A percentile compares a stretch with the other conserved stretches of the same genome.
Evolutionary conservation across 2,113 vertebrate species (phyloP).

Genomic region (Sinocyclocheilus anophthalmus): DNA sequence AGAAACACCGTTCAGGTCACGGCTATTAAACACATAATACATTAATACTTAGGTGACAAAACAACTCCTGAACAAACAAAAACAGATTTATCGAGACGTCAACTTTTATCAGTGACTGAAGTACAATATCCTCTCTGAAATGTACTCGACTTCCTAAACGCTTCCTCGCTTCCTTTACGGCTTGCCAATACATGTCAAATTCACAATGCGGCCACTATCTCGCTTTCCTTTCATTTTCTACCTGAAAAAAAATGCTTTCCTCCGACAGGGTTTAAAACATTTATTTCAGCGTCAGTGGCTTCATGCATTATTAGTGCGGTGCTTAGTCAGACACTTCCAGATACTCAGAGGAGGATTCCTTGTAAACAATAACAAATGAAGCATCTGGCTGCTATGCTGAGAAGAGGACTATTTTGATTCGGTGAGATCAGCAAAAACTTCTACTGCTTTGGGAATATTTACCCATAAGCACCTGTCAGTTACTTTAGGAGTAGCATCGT

Average conservation of each 20-base stretch:
- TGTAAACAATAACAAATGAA: constrained; percentile 38
- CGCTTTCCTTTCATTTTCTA: constrained; percentile 23
- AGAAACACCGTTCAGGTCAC: constrained; percentile 66
- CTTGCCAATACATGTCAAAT: constrained; percentile 56
- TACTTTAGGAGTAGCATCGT: not conserved
- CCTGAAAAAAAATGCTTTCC: constrained; percentile 30
- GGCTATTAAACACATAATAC: constrained; percentile 5
- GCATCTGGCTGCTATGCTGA: constrained; percentile 8
- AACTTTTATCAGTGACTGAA: constrained; percentile 57
- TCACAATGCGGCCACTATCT: constrained; percentile 36
- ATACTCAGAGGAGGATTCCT: constrained; percentile 32
- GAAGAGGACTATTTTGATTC: not conserved
- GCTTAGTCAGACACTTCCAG: constrained; percentile 39
- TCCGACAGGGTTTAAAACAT: not conserved
- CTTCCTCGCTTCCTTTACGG: constrained; percentile 40
- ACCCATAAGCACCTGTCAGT: constrained; percentile 7
- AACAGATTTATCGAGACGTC: constrained; percentile 53
- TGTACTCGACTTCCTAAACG: constrained; percentile 63
- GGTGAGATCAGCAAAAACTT: constrained; percentile 11
- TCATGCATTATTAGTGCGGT: constrained; percentile 23
- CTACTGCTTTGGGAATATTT: not conserved
- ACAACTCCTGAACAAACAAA: not conserved
- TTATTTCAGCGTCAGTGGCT: constrained; percentile 3
- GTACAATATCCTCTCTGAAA: constrained; percentile 62
- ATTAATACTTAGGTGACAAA: not conserved